Percentiles rank a stretch among this genome's conserved stretches.
These are phyloP conservation scores for Plutella xylostella DNA, from an alignment of 2,888 invertebrate species.

Conservation along the genomic window DNA sequence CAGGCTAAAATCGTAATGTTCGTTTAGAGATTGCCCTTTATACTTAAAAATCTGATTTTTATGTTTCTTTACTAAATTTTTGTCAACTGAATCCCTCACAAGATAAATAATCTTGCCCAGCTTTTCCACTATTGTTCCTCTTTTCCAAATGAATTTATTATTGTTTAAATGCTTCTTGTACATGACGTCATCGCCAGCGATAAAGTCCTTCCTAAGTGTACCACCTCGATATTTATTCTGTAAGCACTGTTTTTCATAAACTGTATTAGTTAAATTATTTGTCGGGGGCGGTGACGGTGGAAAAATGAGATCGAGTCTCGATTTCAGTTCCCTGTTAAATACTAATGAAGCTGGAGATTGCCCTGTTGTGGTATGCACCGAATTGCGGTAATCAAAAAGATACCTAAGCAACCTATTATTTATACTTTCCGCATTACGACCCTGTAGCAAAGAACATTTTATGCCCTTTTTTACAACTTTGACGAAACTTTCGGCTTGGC, in stretches of 20 bases:
- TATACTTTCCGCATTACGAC: neutral
- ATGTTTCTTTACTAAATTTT: neutral
- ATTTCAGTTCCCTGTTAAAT: neutral
- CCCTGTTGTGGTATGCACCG: neutral
- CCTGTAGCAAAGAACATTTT: conserved; percentile 10
- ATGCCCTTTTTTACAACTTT: conserved; percentile 7
- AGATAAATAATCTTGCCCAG: neutral
- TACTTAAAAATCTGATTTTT: neutral
- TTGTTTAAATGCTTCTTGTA: neutral
- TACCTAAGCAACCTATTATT: neutral
- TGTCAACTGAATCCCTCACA: neutral
- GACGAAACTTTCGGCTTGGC: conserved; percentile 17
- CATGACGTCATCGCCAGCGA: neutral
- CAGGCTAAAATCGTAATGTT: too few relatives aligned
- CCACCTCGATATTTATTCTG: neutral
- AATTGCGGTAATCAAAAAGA: too few relatives aligned
- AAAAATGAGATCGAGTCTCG: neutral
- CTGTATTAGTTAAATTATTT: neutral
- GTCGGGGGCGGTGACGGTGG: neutral
- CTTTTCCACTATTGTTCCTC: neutral
- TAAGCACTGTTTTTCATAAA: neutral
- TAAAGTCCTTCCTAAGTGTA: neutral
- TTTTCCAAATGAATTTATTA: neutral
- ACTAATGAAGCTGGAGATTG: neutral
- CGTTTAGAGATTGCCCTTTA: too few relatives aligned